These are phyloP conservation scores for Melinopterus prodromus DNA, from an alignment of 2,888 invertebrate species.

Conservation along the genomic window DNA sequence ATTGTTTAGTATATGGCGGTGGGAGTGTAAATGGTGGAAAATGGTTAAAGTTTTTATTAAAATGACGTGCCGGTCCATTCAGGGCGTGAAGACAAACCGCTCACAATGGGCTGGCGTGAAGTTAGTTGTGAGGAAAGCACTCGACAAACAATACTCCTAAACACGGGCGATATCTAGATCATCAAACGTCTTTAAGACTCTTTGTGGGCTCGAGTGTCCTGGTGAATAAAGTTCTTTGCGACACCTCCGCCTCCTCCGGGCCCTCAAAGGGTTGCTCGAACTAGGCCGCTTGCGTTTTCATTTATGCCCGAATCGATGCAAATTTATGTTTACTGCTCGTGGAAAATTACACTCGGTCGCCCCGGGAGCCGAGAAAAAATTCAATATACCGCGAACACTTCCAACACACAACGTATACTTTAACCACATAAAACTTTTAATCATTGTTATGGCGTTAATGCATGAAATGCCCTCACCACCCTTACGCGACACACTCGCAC, in stretches of 20 bases:
- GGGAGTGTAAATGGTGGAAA: conserved; percentile 16
- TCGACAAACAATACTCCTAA: conserved; percentile 45
- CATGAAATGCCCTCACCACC: not conserved
- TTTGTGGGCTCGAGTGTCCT: conserved; percentile 45
- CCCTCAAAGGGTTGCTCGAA: conserved; percentile 31
- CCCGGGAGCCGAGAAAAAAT: not conserved
- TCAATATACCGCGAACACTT: conserved; percentile 31
- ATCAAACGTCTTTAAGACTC: conserved; percentile 46
- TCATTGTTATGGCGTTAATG: conserved; percentile 4
- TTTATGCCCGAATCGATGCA: conserved; percentile 30
- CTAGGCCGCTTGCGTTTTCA: conserved; percentile 34
- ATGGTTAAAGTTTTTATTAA: conserved; percentile 29
- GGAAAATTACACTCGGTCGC: conserved; percentile 28
- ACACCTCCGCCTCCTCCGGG: conserved; percentile 32
- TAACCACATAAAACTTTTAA: not conserved
- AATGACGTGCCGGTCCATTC: conserved; percentile 29
- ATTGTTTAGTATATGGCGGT: not conserved
- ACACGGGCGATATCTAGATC: conserved; percentile 46
- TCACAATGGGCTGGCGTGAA: conserved; percentile 32
- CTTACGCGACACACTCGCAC: not conserved
- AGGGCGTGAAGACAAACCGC: conserved; percentile 35
- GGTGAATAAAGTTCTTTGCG: conserved; percentile 44
- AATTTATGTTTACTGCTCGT: conserved; percentile 30
- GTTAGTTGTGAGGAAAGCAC: conserved; percentile 39
- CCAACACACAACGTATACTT: not conserved